Conservation (phyloP, 2,888 invertebrate species). For the Agrotis exclamationis region DNA sequence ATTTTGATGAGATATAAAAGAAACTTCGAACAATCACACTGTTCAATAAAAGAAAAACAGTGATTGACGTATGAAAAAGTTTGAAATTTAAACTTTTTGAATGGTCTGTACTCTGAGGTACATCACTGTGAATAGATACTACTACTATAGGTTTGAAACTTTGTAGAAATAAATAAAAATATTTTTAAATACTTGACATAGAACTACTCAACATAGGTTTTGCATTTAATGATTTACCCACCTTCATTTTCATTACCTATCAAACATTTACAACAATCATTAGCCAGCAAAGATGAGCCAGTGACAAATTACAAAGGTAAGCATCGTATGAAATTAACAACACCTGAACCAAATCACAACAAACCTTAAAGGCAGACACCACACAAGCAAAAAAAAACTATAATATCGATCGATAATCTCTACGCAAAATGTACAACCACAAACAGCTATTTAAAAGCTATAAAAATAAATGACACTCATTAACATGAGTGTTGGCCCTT, state of each 20-base stretch:
- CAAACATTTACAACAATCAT: neutral
- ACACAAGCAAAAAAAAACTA: slow-evolving; percentile 50
- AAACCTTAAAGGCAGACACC: slow-evolving; percentile 59
- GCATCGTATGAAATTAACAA: neutral
- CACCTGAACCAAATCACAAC: slow-evolving; percentile 27
- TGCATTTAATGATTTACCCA: no score
- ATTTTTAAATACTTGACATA: no score
- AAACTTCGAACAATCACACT: neutral
- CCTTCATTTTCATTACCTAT: no score
- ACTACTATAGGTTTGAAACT: no score
- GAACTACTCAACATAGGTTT: no score
- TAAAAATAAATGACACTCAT: slow-evolving; percentile 89
- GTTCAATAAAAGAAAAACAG: neutral
- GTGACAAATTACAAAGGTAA: slow-evolving; percentile 10
- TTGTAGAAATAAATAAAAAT: no score
- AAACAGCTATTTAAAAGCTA: slow-evolving; percentile 86
- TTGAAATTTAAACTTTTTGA: neutral
- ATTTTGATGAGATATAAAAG: neutral
- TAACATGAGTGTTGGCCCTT: slow-evolving; percentile 83
- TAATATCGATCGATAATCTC: slow-evolving; percentile 85
- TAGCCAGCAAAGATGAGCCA: neutral
- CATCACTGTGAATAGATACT: no score
- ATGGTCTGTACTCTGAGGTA: no score
- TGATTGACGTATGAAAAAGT: neutral
- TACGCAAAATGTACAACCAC: slow-evolving; percentile 82